Evolutionary conservation across 2,113 vertebrate species (phyloP).

Genomic region (Sinocyclocheilus maitianheensis): DNA sequence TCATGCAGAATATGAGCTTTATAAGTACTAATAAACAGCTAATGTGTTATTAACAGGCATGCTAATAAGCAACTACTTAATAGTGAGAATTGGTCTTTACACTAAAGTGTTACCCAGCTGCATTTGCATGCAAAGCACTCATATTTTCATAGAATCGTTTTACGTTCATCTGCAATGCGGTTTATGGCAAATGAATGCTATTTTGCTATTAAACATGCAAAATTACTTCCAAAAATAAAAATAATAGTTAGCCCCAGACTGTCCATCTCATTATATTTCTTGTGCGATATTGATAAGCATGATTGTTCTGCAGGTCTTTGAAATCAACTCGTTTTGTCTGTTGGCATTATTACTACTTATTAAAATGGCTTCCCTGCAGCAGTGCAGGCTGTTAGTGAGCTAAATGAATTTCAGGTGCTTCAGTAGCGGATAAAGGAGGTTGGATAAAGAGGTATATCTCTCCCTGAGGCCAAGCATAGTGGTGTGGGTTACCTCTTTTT

Average conservation of each 20-base stretch:
- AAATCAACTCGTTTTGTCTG: constrained; percentile 67
- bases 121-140: not conserved
- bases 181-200: not conserved
- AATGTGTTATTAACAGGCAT: too few relatives aligned
- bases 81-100: too few relatives aligned
- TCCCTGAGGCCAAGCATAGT: constrained; percentile 55
- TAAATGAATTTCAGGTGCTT: constrained; percentile 77
- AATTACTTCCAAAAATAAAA: constrained; percentile 27
- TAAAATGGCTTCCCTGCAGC: constrained; percentile 72
- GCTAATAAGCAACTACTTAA: too few relatives aligned
- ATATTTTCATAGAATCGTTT: not conserved
- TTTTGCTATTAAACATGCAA: constrained; percentile 36
- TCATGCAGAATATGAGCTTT: too few relatives aligned
- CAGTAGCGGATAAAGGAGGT: constrained; percentile 63
- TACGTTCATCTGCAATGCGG: not conserved
- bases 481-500: constrained; percentile 51
- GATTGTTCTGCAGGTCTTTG: constrained; percentile 58
- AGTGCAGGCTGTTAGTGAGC: constrained; percentile 66
- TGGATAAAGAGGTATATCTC: constrained; percentile 58
- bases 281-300: constrained; percentile 60
- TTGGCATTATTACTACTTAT: constrained; percentile 72
- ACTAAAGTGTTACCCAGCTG: not conserved
- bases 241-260: constrained; percentile 20
- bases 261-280: constrained; percentile 55
- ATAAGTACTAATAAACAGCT: too few relatives aligned